Conservation (phyloP, 1,140 invertebrate species). For the Dysdera silvatica region DNA sequence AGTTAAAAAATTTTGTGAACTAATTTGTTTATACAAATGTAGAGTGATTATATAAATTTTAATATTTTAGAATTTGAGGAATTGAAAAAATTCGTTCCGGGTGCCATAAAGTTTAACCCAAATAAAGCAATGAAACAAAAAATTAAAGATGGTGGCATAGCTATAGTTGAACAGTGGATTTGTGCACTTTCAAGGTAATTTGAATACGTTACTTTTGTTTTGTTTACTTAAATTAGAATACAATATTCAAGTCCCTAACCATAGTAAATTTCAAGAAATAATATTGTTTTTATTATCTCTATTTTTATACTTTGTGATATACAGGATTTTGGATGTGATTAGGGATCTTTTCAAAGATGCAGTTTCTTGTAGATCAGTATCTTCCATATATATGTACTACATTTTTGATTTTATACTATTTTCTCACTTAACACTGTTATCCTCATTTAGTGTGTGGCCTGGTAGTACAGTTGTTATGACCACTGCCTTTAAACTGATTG, state of each 20-base stretch:
- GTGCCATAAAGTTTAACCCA: conserved; percentile 29
- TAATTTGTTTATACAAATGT: neutral
- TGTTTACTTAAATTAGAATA: neutral
- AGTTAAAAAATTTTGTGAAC: neutral
- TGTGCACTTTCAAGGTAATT: conserved; percentile 66
- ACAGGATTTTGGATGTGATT: too few relatives aligned
- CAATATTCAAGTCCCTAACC: neutral
- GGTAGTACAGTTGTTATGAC: too few relatives aligned
- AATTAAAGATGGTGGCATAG: conserved; percentile 71
- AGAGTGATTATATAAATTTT: conserved; percentile 6
- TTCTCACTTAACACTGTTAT: too few relatives aligned
- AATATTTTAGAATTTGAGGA: conserved; percentile 48
- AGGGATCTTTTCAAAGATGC: too few relatives aligned
- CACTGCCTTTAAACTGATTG: too few relatives aligned
- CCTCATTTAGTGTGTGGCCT: too few relatives aligned
- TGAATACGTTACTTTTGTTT: neutral
- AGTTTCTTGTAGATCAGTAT: too few relatives aligned
- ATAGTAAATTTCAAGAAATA: too few relatives aligned
- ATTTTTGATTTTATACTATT: too few relatives aligned
- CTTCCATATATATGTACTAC: too few relatives aligned
- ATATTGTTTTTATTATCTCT: too few relatives aligned
- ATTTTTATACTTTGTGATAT: too few relatives aligned
- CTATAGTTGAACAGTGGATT: conserved; percentile 94
- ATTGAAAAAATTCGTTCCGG: conserved; percentile 43
- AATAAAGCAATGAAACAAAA: conserved; percentile 37